phyloP scores from a whole-genome alignment of 2,113 vertebrate genomes.

The Sinocyclocheilus rhinocerous region DNA sequence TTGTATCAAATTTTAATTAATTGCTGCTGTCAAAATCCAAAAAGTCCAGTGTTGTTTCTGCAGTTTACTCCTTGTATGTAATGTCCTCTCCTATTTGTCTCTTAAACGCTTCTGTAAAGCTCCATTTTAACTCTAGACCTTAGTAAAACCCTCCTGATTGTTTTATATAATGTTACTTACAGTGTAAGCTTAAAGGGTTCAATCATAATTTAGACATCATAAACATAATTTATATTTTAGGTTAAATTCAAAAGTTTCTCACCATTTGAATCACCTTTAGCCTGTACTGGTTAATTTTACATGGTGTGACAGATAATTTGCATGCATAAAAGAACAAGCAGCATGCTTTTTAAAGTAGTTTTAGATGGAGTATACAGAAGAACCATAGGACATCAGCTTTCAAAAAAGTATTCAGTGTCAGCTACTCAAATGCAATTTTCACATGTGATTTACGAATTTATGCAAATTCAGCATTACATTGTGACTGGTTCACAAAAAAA shows the following conservation, averaged over 20 bases:
- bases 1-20: neutral
- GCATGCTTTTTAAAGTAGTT: neutral
- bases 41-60: too few species aligned
- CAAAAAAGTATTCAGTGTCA: neutral
- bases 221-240: neutral
- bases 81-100: neutral
- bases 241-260: neutral
- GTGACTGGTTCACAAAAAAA: too few species aligned
- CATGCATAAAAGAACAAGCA: neutral
- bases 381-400: neutral
- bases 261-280: neutral
- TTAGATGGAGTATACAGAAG: neutral
- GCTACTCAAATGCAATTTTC: neutral
- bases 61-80: too few species aligned
- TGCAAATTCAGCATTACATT: too few species aligned
- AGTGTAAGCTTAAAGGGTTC: neutral
- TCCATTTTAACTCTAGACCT: neutral
- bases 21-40: neutral
- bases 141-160: neutral
- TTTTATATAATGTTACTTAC: neutral
- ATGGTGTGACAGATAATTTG: neutral
- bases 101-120: neutral
- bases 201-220: neutral
- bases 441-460: neutral
- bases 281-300: neutral